Base-by-base conservation (phyloP, 2,888 invertebrate species). In the Zelleria hepariella region DNA sequence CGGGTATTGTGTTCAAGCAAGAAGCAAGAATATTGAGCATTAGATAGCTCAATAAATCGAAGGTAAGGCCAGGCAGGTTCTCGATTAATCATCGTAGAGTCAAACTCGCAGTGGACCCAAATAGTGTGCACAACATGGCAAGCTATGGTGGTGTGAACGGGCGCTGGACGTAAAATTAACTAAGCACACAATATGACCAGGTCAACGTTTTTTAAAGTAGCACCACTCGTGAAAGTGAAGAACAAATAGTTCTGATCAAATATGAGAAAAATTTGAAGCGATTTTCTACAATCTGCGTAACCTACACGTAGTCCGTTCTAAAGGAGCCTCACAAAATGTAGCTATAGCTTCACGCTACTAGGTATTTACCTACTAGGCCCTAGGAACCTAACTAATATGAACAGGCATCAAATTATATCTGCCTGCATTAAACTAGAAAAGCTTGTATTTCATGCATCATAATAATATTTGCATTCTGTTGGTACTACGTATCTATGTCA, bases 201-300 rank as follows among this genome's bases (percentile, higher is more conserved):
- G 81, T 83, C 82, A 83, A 81, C 80, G 82, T 75, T 82, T 86
- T 42, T 80, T 79, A 80, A 82, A 85, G 83, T 85, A 84, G 85
- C 84, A 75, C 78, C 75, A 77, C 67, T 75, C 72, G 85, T 78
- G 86, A 86, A 86, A 86, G 86, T 82, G 74, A 72, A 79, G 77
- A 78, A 72, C 78, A 84, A 84, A 85, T 77, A 86, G 74, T 75
- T 80, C 71, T 78, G 72, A 74, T 76, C 80, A 82, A 84, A 83
- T 76, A 82, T 73, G 71, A 55, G 71, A 55, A 55, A 55, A 57
- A 27, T n/a, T 32, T n/a, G 32, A 23, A 55, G 55, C 26, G 18
- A 55, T 55, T 55, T 32, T 55, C 32, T 42, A 42, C 10, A 10
- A 42, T 5, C 32, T 10, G 10, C 10, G 32, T 42, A 15, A 42